Evolutionary conservation across 2,113 vertebrate species (phyloP), one percentile per base, ranked within the genome.

Genomic region (Haemorhous mexicanus): DNA sequence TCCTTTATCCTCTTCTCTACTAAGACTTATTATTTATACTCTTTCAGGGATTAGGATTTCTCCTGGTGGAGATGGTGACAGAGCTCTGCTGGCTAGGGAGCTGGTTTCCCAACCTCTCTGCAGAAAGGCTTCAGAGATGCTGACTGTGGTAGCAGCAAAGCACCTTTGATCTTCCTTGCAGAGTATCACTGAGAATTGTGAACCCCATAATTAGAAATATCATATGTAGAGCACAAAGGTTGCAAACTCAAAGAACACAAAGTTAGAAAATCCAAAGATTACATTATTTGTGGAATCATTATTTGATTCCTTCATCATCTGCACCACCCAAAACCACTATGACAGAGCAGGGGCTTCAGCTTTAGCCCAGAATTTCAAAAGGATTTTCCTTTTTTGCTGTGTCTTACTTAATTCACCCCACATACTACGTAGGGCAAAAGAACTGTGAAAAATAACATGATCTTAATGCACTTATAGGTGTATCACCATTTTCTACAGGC

Each of bases 171-270:
- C 90, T 89, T 89, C 50, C 75, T 92, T 49, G 55, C 27, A 83
- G 79, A 91, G 82, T 83, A 95, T 94, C 94, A 67, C 75, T 63
- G 55, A 87, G 81, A 84, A 66, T 91, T 63, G 63, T 82, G 72
- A 94, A 94, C 33, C 44, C 63, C 84, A 30, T 96, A 90, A 97
- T 96, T 95, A 96, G 61, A 93, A 93, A 94, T 84, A 92, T 76
- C 63, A 3, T 62, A 61, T 13, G 28, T 55, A 67, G 63, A 83
- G 70, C 75, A 91, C n/a, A 33, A 59, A 53, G 55, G 50, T n/a
- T 85, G 56, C 67, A 88, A 89, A 86, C 68, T 61, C 56, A 67
- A 69, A 70, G 63, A 95, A 77, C 3, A 7, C 24, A 16, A 92
- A 84, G 62, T 43, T 90, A 84, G 53, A 93, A 95, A 94, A 93